A percentile compares a stretch with the other conserved stretches of the same genome.
These are phyloP conservation scores for Dendrolimus houi DNA, from an alignment of 2,888 invertebrate species.

Conservation along the genomic window DNA sequence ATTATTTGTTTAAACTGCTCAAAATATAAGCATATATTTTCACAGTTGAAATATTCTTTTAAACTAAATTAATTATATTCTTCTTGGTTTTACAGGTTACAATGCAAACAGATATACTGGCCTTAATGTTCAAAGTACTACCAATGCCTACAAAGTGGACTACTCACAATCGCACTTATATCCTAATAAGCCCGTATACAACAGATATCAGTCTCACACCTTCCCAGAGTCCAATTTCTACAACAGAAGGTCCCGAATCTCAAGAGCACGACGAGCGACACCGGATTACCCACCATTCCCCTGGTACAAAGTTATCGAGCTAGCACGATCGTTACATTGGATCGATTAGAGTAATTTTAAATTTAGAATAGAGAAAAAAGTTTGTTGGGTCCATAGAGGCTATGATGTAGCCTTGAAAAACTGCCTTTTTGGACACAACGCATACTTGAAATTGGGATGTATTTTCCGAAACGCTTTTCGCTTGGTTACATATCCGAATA, in stretches of 20 bases:
- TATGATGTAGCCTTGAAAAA: conserved; percentile 13
- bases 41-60: too few relatives aligned
- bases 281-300: conserved; percentile 81
- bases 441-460: conserved; percentile 34
- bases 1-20: too few relatives aligned
- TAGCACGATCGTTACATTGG: conserved; percentile 82
- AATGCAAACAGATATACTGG: conserved; percentile 56
- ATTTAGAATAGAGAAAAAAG: conserved; percentile 26
- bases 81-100: conserved; percentile 42
- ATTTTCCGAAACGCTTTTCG: conserved; percentile 41
- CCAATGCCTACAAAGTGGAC: conserved; percentile 68
- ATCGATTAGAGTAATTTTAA: conserved; percentile 48
- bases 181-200: conserved; percentile 62
- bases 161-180: conserved; percentile 65
- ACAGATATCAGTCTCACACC: conserved; percentile 57
- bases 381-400: conserved; percentile 67
- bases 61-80: too few relatives aligned
- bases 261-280: conserved; percentile 51
- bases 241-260: conserved; percentile 60
- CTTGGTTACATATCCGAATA: conserved; percentile 29
- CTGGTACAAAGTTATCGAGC: conserved; percentile 85
- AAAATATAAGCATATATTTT: too few relatives aligned
- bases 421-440: conserved; percentile 66
- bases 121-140: conserved; percentile 49
- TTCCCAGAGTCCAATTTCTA: conserved; percentile 55